Conservation (phyloP, 2,888 invertebrate genomes). For the Bugula neritina region DNA sequence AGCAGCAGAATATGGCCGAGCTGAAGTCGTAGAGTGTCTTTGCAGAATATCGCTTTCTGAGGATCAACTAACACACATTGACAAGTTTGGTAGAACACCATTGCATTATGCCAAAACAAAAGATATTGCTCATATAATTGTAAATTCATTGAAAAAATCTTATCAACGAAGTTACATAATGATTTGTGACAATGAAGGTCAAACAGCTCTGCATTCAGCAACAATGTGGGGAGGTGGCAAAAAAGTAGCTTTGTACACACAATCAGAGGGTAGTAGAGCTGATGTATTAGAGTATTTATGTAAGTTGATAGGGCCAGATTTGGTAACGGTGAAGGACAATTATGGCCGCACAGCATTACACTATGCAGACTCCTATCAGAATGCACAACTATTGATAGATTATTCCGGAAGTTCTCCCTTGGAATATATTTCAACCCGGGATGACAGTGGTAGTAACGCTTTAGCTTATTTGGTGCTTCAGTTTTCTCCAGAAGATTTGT, state of each 20-base stretch:
- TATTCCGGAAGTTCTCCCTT: background rate
- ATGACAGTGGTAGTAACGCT: background rate
- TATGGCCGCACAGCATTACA: background rate
- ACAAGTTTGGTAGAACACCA: background rate
- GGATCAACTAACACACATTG: background rate
- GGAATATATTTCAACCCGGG: background rate
- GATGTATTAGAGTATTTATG: background rate
- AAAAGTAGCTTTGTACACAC: background rate
- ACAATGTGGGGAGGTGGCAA: background rate
- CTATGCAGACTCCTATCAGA: background rate
- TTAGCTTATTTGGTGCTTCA: background rate
- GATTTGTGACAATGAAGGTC: background rate
- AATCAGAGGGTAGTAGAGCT: background rate
- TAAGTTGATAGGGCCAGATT: background rate
- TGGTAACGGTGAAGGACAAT: background rate
- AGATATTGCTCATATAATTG: background rate
- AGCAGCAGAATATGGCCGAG: background rate
- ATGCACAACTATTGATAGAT: background rate
- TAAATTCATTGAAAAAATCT: background rate
- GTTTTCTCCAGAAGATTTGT: background rate
- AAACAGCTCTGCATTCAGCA: background rate
- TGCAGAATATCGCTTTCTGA: background rate
- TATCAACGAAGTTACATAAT: background rate
- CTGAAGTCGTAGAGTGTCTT: background rate
- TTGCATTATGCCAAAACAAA: background rate